Conservation (phyloP, 2,113 vertebrate species). For the Tupaia tana region DNA sequence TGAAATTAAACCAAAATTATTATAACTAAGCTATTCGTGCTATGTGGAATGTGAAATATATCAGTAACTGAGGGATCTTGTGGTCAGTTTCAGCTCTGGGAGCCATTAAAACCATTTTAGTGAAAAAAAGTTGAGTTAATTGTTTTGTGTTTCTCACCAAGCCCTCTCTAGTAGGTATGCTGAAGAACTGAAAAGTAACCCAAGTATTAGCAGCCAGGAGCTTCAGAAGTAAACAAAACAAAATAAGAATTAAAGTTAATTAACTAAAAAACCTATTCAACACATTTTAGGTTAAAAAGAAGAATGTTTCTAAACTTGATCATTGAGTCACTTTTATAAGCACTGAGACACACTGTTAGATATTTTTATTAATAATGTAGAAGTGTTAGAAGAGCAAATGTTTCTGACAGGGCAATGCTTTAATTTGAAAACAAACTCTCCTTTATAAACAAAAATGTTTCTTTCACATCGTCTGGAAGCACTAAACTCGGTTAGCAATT, state of each 20-base stretch:
- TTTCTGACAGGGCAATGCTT: slow-evolving; percentile 21
- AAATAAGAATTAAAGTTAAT: background rate
- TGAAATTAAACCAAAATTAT: background rate
- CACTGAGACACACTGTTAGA: background rate
- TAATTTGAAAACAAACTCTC: slow-evolving; percentile 11
- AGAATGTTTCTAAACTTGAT: background rate
- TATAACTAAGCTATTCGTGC: background rate
- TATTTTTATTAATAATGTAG: slow-evolving; percentile 55
- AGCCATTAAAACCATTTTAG: background rate
- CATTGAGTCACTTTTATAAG: background rate
- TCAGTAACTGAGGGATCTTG: background rate
- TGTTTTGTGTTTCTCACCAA: background rate
- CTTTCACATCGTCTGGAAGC: background rate
- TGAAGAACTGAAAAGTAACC: background rate
- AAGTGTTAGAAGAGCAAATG: slow-evolving; percentile 46
- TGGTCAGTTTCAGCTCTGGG: background rate
- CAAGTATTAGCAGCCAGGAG: background rate
- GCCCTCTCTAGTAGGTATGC: background rate
- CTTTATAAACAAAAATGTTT: slow-evolving; percentile 37
- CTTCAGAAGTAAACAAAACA: background rate
- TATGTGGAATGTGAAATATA: background rate
- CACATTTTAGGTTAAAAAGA: background rate
- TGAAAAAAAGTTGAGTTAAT: background rate
- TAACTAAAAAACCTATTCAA: no score
- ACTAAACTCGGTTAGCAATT: background rate